Conservation (phyloP, 2,797 vertebrate species). For the Jordanella pulchra region DNA sequence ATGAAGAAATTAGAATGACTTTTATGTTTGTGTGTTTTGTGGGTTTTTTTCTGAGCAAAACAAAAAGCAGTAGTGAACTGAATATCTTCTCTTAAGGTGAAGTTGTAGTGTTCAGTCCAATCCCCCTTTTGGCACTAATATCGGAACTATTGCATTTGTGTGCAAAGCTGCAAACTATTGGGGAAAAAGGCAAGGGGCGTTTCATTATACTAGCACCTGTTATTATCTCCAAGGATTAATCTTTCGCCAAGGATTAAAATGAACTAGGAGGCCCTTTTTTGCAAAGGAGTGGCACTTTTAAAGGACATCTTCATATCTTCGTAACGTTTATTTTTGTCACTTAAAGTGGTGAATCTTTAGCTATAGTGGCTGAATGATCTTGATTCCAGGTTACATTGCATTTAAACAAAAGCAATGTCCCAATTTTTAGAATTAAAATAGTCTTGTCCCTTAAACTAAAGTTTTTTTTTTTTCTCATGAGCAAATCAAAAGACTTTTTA, state of each 20-base stretch:
- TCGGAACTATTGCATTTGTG: not conserved
- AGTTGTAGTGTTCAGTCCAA: not conserved
- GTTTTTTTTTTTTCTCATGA: not conserved
- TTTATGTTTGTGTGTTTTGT: too few relatives aligned
- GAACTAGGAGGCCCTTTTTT: not conserved
- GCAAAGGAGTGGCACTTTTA: too few relatives aligned
- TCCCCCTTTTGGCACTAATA: not conserved
- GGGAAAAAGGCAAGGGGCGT: not conserved
- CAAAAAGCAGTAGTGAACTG: too few relatives aligned
- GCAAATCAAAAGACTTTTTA: slow-evolving; percentile 11
- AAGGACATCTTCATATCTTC: not conserved
- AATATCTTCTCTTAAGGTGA: too few relatives aligned
- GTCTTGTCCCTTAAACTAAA: not conserved
- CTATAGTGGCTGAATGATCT: not conserved
- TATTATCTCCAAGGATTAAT: too few relatives aligned
- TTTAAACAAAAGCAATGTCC: not conserved
- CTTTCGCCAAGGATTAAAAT: not conserved
- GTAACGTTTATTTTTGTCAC: not conserved
- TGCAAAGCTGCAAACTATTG: not conserved
- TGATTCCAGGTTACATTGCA: not conserved
- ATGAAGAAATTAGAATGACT: too few relatives aligned
- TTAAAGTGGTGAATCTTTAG: not conserved
- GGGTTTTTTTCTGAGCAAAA: too few relatives aligned
- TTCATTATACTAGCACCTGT: not conserved
- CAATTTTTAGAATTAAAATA: not conserved